These are phyloP conservation scores for Nannoperca obscura DNA, from an alignment of 2,797 vertebrate genomes.

Conservation along the genomic window DNA sequence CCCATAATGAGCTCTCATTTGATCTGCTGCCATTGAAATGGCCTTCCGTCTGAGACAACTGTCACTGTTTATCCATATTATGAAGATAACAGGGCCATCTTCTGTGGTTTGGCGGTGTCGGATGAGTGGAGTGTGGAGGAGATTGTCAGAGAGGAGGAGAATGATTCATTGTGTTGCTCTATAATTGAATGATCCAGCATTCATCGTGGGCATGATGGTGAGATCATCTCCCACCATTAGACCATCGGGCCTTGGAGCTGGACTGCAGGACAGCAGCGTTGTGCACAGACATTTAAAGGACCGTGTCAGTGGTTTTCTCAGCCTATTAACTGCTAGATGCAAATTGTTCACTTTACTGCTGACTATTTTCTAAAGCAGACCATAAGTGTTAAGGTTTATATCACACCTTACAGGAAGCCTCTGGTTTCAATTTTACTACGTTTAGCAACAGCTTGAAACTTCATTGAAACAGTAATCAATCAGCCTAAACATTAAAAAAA, in stretches of 20 bases:
- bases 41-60: constrained; percentile 59
- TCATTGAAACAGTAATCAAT: constrained; percentile 28
- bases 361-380: constrained; percentile 9
- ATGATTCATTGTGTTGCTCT: constrained; percentile 76
- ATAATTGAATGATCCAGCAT: constrained; percentile 79
- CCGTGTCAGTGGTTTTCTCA: not conserved
- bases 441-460: constrained; percentile 6
- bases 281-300: constrained; percentile 27
- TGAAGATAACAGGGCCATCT: constrained; percentile 69
- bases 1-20: constrained; percentile 66
- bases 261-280: constrained; percentile 23
- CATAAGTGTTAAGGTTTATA: constrained; percentile 2
- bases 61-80: constrained; percentile 74
- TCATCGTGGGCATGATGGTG: constrained; percentile 69
- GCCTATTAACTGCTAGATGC: not conserved
- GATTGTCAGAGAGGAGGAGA: constrained; percentile 67
- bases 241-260: constrained; percentile 30
- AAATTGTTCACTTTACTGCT: constrained; percentile 4
- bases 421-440: constrained; percentile 24
- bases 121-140: constrained; percentile 72
- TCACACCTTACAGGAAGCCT: constrained; percentile 2
- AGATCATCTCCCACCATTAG: constrained; percentile 70
- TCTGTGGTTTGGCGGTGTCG: constrained; percentile 62
- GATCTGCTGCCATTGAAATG: constrained; percentile 66
- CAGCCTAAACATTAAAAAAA: too few species aligned